phyloP scores from a whole-genome alignment of 2,797 vertebrate genomes.

The Miichthys miiuy region DNA sequence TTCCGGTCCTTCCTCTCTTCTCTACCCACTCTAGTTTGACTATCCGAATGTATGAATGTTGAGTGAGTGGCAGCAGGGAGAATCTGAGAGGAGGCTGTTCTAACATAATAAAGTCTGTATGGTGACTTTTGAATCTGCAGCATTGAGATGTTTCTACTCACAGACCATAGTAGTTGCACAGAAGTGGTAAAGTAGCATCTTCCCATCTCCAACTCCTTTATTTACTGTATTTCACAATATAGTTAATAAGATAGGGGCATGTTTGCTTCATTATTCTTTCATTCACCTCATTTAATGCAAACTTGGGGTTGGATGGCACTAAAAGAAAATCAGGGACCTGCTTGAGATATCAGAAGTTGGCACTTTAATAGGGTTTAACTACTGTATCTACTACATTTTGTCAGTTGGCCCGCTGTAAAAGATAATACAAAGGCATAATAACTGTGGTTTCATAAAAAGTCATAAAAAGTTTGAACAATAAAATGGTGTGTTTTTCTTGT shows the following conservation, averaged over 20 bases:
- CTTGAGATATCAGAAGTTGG: conserved; percentile 59
- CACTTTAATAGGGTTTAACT: conserved; percentile 54
- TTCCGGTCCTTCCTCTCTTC: conserved; percentile 47
- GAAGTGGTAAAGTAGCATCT: conserved; percentile 70
- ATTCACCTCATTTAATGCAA: conserved; percentile 66
- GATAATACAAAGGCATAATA: conserved; percentile 50
- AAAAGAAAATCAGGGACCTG: conserved; percentile 69
- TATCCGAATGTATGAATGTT: conserved; percentile 83
- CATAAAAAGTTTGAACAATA: neutral
- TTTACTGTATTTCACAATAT: conserved; percentile 69
- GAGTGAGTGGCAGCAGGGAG: conserved; percentile 55
- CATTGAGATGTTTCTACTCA: conserved; percentile 77
- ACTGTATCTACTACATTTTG: conserved; percentile 24
- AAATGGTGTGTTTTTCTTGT: conserved; percentile 12
- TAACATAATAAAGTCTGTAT: conserved; percentile 63
- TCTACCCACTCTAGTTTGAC: conserved; percentile 64
- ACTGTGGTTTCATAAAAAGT: conserved; percentile 29
- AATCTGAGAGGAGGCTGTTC: conserved; percentile 55
- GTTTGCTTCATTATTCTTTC: conserved; percentile 47
- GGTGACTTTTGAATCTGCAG: conserved; percentile 60
- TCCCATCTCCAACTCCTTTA: conserved; percentile 50
- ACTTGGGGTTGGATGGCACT: conserved; percentile 53
- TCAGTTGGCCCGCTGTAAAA: conserved; percentile 50
- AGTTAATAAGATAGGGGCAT: conserved; percentile 55
- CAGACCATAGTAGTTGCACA: conserved; percentile 67